Conservation (phyloP, 2,797 vertebrate genomes). For the Falco rusticolus region DNA sequence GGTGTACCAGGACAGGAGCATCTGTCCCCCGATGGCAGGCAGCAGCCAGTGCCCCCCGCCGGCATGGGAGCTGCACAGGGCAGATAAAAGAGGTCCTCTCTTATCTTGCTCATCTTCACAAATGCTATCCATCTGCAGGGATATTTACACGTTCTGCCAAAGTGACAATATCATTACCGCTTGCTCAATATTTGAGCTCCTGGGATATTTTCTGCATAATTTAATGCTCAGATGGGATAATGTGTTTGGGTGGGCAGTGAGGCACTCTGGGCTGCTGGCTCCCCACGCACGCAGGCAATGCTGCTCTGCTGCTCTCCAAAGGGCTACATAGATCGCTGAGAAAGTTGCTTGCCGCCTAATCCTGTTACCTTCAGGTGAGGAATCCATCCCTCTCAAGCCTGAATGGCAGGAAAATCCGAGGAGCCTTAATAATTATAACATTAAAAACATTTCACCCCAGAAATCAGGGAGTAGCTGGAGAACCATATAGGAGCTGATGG, state of each 20-base stretch:
- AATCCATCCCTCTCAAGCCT: not conserved
- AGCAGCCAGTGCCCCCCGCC: not conserved
- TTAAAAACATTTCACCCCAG: slow-evolving; percentile 22
- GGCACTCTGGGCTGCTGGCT: not conserved
- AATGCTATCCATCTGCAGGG: slow-evolving; percentile 56
- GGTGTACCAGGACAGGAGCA: not conserved
- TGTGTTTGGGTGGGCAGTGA: slow-evolving; percentile 47
- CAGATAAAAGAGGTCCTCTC: slow-evolving; percentile 48
- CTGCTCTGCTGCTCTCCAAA: not conserved
- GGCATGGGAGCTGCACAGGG: not conserved
- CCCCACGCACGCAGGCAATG: accelerated
- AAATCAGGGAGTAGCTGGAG: slow-evolving; percentile 10
- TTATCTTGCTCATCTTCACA: not conserved
- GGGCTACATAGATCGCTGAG: not conserved
- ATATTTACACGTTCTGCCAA: slow-evolving; percentile 72
- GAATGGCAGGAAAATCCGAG: slow-evolving; percentile 3
- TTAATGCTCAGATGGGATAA: slow-evolving; percentile 68
- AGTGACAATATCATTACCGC: slow-evolving; percentile 72
- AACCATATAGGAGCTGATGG: slow-evolving; percentile 7
- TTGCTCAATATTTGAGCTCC: slow-evolving; percentile 70
- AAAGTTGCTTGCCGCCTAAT: slow-evolving; percentile 15
- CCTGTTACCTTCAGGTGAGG: not conserved
- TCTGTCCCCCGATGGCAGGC: not conserved
- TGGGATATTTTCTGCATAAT: slow-evolving; percentile 75
- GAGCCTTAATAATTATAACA: slow-evolving; percentile 35